Evolutionary conservation across 2,113 vertebrate genomes (phyloP).

Genomic region (Amia ocellicauda): DNA sequence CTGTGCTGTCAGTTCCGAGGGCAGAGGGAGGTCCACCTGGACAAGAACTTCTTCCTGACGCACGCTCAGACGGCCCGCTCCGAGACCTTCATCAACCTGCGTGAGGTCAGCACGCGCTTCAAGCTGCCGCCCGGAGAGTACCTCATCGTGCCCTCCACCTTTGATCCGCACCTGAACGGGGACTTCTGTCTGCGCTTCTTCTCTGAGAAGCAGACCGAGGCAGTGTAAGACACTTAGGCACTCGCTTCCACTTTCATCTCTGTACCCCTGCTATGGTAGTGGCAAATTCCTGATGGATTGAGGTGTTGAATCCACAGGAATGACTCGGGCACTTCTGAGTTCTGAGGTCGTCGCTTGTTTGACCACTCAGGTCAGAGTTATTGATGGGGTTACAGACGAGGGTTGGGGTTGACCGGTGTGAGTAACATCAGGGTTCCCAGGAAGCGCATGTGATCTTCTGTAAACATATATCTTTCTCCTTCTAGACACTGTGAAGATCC

Average conservation of each 20-base stretch:
- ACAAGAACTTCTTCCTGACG: constrained; percentile 85
- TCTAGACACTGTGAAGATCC: constrained; percentile 66
- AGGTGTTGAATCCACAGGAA: too few relatives aligned
- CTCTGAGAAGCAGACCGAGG: constrained; percentile 81
- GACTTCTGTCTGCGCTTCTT: constrained; percentile 92
- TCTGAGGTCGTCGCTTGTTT: too few relatives aligned
- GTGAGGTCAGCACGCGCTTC: constrained; percentile 85
- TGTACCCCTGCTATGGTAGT: too few relatives aligned
- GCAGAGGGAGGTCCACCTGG: constrained; percentile 81
- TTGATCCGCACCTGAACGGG: constrained; percentile 79
- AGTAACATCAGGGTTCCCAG: too few relatives aligned
- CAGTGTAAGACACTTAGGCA: constrained; percentile 57
- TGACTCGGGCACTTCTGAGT: too few relatives aligned
- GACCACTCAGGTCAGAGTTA: too few relatives aligned
- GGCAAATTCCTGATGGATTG: too few relatives aligned
- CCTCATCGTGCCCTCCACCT: constrained; percentile 86
- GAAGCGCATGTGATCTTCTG: too few relatives aligned
- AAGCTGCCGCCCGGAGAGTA: constrained; percentile 85
- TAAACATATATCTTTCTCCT: neutral
- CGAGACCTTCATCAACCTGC: constrained; percentile 88
- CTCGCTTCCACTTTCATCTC: neutral
- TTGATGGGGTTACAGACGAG: too few relatives aligned
- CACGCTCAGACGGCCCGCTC: constrained; percentile 81
- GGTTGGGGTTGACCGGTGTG: too few relatives aligned
- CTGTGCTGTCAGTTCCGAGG: constrained; percentile 63